Evolutionary conservation across 2,888 invertebrate species (phyloP).

Genomic region (Eumerus sabulonum): DNA sequence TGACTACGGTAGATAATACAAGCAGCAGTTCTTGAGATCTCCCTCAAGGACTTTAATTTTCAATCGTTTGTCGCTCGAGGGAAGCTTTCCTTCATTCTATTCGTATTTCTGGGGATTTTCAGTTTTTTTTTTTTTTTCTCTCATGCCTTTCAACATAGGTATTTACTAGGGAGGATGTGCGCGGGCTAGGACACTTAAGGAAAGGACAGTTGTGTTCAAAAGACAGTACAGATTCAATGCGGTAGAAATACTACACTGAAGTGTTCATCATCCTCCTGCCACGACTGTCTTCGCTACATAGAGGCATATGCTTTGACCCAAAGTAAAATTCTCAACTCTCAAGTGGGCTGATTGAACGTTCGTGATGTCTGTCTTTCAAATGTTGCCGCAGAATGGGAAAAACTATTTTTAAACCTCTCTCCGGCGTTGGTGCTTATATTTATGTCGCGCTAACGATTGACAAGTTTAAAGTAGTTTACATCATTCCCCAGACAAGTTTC

Average conservation of each 20-base stretch:
- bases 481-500: too few species aligned
- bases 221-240: not conserved
- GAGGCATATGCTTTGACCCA: conserved; percentile 1
- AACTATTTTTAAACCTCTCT: conserved; percentile 3
- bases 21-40: conserved; percentile 59
- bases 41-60: conserved; percentile 70
- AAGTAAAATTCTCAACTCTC: conserved; percentile 7
- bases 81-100: conserved; percentile 52
- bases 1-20: conserved; percentile 57
- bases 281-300: conserved; percentile 1
- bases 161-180: conserved; percentile 38
- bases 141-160: too few species aligned
- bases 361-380: conserved; percentile 35
- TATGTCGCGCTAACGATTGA: too few species aligned
- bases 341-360: conserved; percentile 29
- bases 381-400: conserved; percentile 12
- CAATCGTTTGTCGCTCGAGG: conserved; percentile 69
- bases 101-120: not conserved
- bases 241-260: not conserved
- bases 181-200: conserved; percentile 25
- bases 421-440: too few species aligned
- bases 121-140: conserved; percentile 10
- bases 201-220: conserved; percentile 10
- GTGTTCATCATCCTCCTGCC: not conserved
- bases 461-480: too few species aligned